Evolutionary conservation across 1,140 invertebrate genomes (phyloP), one percentile per base, ranked within the genome.

Genomic region (Arion vulgaris): DNA sequence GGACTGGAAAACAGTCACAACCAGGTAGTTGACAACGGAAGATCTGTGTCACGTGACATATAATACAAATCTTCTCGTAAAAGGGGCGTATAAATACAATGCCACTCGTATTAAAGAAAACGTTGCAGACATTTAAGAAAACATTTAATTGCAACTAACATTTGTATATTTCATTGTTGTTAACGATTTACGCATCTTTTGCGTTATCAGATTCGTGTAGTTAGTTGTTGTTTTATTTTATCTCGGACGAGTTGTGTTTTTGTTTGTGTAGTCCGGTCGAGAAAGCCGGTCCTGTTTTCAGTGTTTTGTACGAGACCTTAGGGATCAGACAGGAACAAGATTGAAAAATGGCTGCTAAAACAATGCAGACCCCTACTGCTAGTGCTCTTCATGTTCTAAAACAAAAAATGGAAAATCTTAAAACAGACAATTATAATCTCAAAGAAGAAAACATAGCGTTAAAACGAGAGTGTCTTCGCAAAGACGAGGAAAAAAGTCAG

Each of bases 401-500:
- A 95, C 98, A 98, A 95, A 99, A 99, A 95, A 99, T 99, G 98
- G 95, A 96, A 88, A 96, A 97, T 92, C 97, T 98, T 84, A 98
- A 98, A 94, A 97, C 98, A 92, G 98, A 99, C 94, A 96, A 97
- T 95, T 97, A 98, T 92, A 96, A 96, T 93, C 97, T 97, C 94
- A 98, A 97, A 94, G 98, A 99, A 93, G 83, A 87, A 75, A 78
- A 78, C 26, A 89, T 88, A 62, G 51, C 32, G 23, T 39, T 83
- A 45, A 83, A 84, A 74, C 51, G 80, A 23, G 51, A 57, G 26
- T 4, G 9, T 57, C 19, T 2, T 17, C 51, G 51, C 17, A 17
- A 23, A 57, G 26, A 57, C 51, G 51, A 57, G 23, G 7, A 23
- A 4, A 57, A 11, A 15, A 2, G 17, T 57, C 51, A 57, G 51